These are phyloP conservation scores for Tokudaia muenninki DNA, from an alignment of 2,797 vertebrate species.

Conservation along the genomic window DNA sequence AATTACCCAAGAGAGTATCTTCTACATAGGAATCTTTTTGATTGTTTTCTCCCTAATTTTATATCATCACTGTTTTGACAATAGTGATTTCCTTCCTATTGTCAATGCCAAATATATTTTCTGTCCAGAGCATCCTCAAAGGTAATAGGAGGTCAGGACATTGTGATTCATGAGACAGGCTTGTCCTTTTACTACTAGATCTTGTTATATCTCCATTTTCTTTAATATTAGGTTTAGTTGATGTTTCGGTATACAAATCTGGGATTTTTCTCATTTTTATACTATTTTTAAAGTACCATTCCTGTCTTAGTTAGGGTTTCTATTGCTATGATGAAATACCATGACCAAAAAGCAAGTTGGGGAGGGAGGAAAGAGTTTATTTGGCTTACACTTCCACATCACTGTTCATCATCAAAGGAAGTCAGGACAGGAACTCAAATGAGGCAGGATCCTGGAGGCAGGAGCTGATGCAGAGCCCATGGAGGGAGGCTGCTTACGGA, in stretches of 20 bases:
- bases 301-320: not conserved
- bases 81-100: constrained; percentile 11
- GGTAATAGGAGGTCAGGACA: not conserved
- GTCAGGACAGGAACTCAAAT: not conserved
- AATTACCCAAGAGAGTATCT: not conserved
- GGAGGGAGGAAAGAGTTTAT: not conserved
- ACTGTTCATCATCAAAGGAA: not conserved
- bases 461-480: not conserved
- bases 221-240: not conserved
- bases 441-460: not conserved
- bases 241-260: not conserved
- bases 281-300: not conserved
- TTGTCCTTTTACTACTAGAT: not conserved
- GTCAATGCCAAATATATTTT: not conserved
- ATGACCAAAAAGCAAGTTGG: not conserved
- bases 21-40: not conserved
- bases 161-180: not conserved
- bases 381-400: not conserved
- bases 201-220: not conserved
- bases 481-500: not conserved
- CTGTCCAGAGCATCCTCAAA: not conserved
- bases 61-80: not conserved
- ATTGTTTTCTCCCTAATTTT: not conserved
- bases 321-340: not conserved
- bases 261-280: not conserved